A percentile compares a stretch with the other conserved stretches of the same genome.
Evolutionary conservation across 2,888 invertebrate genomes (phyloP).

Genomic region (Cantharis nigra): DNA sequence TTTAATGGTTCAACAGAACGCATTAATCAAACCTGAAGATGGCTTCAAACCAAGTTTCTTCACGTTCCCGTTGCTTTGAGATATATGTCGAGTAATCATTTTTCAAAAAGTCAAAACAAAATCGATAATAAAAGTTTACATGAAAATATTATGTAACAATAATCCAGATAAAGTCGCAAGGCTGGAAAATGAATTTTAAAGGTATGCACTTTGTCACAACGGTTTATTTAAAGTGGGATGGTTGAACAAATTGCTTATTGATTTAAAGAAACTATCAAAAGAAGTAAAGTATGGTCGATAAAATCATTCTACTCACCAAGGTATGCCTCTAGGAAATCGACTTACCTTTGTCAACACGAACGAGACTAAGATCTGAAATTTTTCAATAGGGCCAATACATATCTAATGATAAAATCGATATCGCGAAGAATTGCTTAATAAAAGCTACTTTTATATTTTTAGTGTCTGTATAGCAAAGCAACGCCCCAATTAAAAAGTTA

Average conservation of each 20-base stretch:
- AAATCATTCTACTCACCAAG: not conserved
- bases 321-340: not conserved
- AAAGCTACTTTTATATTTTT: not conserved
- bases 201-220: not conserved
- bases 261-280: not conserved
- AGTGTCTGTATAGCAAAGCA: not conserved
- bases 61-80: not conserved
- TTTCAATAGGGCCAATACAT: not conserved
- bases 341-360: not conserved
- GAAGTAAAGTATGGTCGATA: not conserved
- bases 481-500: not conserved
- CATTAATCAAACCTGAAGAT: not conserved
- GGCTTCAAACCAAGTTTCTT: not conserved
- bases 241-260: not conserved
- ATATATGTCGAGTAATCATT: not conserved
- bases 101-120: not conserved
- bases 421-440: not conserved
- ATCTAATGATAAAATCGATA: not conserved
- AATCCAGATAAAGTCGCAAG: not conserved
- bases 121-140: not conserved
- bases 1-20: not conserved
- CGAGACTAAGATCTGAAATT: not conserved
- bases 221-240: not conserved
- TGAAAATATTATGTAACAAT: not conserved
- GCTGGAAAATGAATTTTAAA: not conserved